These are phyloP conservation scores for Trichonephila inaurata DNA, from an alignment of 1,140 invertebrate genomes.

Conservation along the genomic window DNA sequence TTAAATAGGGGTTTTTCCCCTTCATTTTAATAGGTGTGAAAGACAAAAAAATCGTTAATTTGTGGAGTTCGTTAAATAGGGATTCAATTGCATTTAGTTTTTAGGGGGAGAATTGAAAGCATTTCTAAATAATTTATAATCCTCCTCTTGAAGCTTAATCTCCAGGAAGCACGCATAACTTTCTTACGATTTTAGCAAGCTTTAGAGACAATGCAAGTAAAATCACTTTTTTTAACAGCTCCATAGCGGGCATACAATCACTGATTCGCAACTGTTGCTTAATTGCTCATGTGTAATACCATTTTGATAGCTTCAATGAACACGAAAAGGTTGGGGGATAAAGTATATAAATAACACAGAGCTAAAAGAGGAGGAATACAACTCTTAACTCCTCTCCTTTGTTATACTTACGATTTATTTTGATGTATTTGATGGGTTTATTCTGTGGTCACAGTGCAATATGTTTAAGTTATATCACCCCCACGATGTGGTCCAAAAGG, in stretches of 20 bases:
- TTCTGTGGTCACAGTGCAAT: background rate
- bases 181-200: background rate
- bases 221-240: background rate
- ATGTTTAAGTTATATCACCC: background rate
- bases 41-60: too few relatives aligned
- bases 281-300: background rate
- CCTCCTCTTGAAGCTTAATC: background rate
- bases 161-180: background rate
- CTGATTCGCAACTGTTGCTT: background rate
- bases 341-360: background rate
- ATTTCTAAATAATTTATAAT: too few relatives aligned
- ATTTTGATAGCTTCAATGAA: background rate
- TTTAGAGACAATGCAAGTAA: background rate
- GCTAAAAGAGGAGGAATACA: background rate
- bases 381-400: background rate
- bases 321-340: background rate
- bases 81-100: too few relatives aligned
- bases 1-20: too few relatives aligned
- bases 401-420: background rate
- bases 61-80: too few relatives aligned
- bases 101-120: too few relatives aligned
- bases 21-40: too few relatives aligned
- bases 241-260: background rate
- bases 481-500: background rate
- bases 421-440: constrained; percentile 2